These are phyloP conservation scores for Dunckerocampus dactyliophorus DNA, from an alignment of 2,113 vertebrate species.

Conservation along the genomic window DNA sequence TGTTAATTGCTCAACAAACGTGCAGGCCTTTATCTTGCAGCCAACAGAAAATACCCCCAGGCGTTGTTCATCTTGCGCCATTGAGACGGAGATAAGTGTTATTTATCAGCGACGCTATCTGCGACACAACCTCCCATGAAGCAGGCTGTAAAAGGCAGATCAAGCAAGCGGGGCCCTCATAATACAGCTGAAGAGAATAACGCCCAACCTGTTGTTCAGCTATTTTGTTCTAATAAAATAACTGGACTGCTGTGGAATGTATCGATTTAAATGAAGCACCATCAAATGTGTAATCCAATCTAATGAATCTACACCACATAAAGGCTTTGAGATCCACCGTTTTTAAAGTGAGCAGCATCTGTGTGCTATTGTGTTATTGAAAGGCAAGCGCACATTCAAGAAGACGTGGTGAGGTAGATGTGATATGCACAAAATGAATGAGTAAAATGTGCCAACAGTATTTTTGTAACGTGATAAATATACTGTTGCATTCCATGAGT, in stretches of 20 bases:
- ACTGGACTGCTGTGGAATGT: constrained; percentile 47
- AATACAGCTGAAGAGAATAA: constrained; percentile 23
- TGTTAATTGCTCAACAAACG: constrained; percentile 1
- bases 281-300: neutral
- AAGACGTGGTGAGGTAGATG: constrained; percentile 68
- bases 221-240: constrained; percentile 12
- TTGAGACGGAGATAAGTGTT: constrained; percentile 28
- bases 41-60: constrained; percentile 2
- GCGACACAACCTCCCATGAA: constrained; percentile 31
- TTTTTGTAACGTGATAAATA: constrained; percentile 11
- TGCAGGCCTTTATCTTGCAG: constrained; percentile 7
- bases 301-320: neutral
- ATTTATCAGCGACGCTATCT: constrained; percentile 34
- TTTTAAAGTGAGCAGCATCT: neutral
- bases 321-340: constrained; percentile 1
- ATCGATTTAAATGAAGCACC: constrained; percentile 17
- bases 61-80: constrained; percentile 18
- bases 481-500: constrained; percentile 27
- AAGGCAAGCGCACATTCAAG: constrained; percentile 20
- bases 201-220: constrained; percentile 28
- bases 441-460: constrained; percentile 10
- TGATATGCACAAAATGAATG: constrained; percentile 30
- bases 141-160: constrained; percentile 28
- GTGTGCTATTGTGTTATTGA: neutral
- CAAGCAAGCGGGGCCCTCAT: constrained; percentile 12